A percentile compares a stretch with the other conserved stretches of the same genome.
phyloP scores from a whole-genome alignment of 2,797 vertebrate species.

The Typhlichthys eigenmanni region DNA sequence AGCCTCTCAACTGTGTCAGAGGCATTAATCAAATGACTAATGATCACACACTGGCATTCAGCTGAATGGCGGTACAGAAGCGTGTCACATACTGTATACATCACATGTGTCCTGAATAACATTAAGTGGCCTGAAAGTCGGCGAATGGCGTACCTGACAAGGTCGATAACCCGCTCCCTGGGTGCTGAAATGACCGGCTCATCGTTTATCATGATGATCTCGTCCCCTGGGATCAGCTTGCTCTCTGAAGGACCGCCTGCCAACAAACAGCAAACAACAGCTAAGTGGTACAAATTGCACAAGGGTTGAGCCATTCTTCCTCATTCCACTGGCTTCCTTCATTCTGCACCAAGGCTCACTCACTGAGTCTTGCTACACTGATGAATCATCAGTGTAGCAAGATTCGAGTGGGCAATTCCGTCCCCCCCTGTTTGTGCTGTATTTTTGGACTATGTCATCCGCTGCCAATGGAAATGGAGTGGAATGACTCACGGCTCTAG shows the following conservation, averaged over 20 bases:
- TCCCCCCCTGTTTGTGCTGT: slow-evolving; percentile 9
- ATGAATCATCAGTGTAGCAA: slow-evolving; percentile 52
- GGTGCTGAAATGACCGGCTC: slow-evolving; percentile 92
- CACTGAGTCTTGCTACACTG: slow-evolving; percentile 44
- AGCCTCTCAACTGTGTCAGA: slow-evolving; percentile 42
- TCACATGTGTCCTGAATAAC: neutral
- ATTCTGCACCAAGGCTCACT: slow-evolving; percentile 43
- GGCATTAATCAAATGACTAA: slow-evolving; percentile 51
- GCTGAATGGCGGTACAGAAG: slow-evolving; percentile 19
- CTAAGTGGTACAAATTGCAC: slow-evolving; percentile 30
- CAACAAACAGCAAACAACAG: slow-evolving; percentile 39
- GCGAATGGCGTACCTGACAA: slow-evolving; percentile 87
- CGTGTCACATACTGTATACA: neutral
- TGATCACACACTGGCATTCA: slow-evolving; percentile 33
- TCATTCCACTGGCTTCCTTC: slow-evolving; percentile 23
- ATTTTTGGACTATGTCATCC: slow-evolving; percentile 34
- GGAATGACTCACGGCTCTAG: slow-evolving; percentile 43
- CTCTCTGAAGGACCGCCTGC: slow-evolving; percentile 96
- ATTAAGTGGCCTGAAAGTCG: too few relatives aligned
- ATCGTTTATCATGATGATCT: slow-evolving; percentile 99
- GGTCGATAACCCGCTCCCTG: slow-evolving; percentile 95
- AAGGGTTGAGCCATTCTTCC: slow-evolving; percentile 18
- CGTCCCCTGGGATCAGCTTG: slow-evolving; percentile 94
- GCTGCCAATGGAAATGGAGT: slow-evolving; percentile 27
- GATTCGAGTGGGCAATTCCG: slow-evolving; percentile 24